Evolutionary conservation across 2,797 vertebrate species (phyloP).

Genomic region (Chrosomus eos): DNA sequence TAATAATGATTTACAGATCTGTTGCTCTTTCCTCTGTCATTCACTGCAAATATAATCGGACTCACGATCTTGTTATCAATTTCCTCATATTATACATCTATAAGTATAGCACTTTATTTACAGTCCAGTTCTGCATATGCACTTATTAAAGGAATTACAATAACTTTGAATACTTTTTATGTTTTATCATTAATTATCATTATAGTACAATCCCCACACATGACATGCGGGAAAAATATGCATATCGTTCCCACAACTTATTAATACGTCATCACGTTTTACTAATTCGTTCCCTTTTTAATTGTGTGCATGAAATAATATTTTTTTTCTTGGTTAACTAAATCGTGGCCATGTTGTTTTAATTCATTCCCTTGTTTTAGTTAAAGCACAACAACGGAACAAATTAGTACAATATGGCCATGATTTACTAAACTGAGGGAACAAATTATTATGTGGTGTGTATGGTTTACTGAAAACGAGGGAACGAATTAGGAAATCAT

Average conservation of each 20-base stretch:
- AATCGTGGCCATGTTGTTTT: not conserved
- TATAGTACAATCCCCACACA: too few relatives aligned
- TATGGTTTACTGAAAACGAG: not conserved
- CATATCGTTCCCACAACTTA: not conserved
- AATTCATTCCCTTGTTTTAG: not conserved
- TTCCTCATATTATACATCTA: not conserved
- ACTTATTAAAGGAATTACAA: not conserved
- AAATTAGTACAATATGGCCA: not conserved
- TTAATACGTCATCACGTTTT: not conserved
- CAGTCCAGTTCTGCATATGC: too few relatives aligned
- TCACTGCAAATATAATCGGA: slow-evolving; percentile 1
- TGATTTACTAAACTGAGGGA: not conserved
- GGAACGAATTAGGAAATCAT: not conserved
- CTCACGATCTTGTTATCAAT: not conserved
- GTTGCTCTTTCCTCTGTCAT: slow-evolving; percentile 13
- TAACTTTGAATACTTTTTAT: not conserved
- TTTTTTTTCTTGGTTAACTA: not conserved
- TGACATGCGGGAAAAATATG: too few relatives aligned
- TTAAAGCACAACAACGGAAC: not conserved
- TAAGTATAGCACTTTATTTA: not conserved
- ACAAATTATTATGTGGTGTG: not conserved
- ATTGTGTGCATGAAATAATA: too few relatives aligned
- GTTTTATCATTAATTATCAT: not conserved
- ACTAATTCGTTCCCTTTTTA: not conserved
- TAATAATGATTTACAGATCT: slow-evolving; percentile 32